Conservation (phyloP, 2,797 vertebrate genomes). For the Notoglanidium macrostoma region DNA sequence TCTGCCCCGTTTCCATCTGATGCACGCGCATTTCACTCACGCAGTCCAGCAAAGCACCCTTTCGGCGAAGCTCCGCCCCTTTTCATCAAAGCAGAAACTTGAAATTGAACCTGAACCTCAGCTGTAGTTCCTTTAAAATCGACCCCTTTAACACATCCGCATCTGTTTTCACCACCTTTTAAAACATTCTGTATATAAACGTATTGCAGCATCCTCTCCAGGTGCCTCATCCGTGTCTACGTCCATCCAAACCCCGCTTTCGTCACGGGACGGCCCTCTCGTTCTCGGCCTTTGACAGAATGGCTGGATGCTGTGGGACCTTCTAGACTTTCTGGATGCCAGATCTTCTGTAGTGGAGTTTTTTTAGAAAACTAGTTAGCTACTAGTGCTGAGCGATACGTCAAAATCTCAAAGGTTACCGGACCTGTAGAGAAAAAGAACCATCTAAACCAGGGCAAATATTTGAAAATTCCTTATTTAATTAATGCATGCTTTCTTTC, state of each 20-base stretch:
- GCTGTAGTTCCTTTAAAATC: constrained; percentile 22
- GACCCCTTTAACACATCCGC: constrained; percentile 23
- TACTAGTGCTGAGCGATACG: constrained; percentile 13
- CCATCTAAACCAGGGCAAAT: neutral
- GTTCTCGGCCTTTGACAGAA: neutral
- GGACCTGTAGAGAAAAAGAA: neutral
- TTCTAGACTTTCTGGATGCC: neutral
- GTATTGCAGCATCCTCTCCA: neutral
- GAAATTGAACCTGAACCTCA: constrained; percentile 14
- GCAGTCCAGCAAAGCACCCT: constrained; percentile 30
- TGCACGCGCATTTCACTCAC: neutral
- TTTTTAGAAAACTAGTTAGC: neutral
- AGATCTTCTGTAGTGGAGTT: neutral
- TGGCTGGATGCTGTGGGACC: neutral
- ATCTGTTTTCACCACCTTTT: neutral
- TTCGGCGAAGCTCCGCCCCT: constrained; percentile 36
- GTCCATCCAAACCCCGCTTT: neutral
- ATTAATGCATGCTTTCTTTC: neutral
- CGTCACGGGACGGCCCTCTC: neutral
- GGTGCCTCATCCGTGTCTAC: constrained; percentile 5
- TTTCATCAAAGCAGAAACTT: neutral
- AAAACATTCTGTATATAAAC: neutral
- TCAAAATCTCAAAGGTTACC: neutral
- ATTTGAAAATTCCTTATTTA: neutral
- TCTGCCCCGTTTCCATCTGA: constrained; percentile 87